Evolutionary conservation across 2,888 invertebrate species (phyloP), one percentile per base, ranked within the genome.

Genomic region (Athetis lepigone): DNA sequence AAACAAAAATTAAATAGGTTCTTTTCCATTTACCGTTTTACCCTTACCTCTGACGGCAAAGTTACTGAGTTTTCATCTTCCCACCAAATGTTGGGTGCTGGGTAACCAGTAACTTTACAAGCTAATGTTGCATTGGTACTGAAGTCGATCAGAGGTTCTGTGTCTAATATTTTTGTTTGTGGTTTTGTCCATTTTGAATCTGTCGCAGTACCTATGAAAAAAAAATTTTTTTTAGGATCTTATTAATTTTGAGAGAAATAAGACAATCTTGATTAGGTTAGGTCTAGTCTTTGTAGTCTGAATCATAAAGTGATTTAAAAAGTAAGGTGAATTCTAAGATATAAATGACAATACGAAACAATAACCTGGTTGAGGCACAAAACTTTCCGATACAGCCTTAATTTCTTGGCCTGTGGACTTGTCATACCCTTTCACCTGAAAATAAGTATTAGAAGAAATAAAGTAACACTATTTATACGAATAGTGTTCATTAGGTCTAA

Each of bases 41-140:
- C n/a, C n/a, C 50, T 37, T 65, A 75, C 80, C 64, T 86, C 85
- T 21, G 83, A 70, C 1, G 75, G 33, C 2, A 79, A 63, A 1
- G 1, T 29, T 0, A 9, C 13, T 4, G 80, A 85, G 1, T 61
- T 42, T 0, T 80, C 77, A 33, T 89, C 84, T 65, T 86, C 82
- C 93, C 92, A 94, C 59, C 75, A 80, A 19, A 93, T 88, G 2
- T 59, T 77, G 2, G 93, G 92, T 50, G 77, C 80, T 0, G 92
- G 92, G 42, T 85, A 86, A 2, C 86, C 90, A 1, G 61, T 75
- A 0, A 92, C 87, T 82, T 87, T 92, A 56, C 92, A 92, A 1
- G 86, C 88, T 0, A 89, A 18, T 1, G 82, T 89, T 5, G 84
- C 61, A n/a, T 79, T 85, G 8, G 69, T 63, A 1, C 81, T 87